These are phyloP conservation scores for Machaerirhynchus nigripectus DNA, from an alignment of 2,113 vertebrate genomes.

Conservation along the genomic window DNA sequence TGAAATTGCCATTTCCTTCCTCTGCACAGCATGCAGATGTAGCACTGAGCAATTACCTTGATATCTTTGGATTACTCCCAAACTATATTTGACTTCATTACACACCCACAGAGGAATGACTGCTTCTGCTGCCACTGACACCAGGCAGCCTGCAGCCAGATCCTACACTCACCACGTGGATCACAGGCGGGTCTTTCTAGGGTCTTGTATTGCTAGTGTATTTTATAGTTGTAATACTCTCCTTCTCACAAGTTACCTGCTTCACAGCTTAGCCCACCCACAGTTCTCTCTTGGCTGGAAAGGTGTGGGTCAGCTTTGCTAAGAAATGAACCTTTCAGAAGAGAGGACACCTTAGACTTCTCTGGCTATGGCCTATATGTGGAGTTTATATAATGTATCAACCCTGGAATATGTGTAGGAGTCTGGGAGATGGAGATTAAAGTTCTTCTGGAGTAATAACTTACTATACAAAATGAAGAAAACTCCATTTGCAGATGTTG, in stretches of 20 bases:
- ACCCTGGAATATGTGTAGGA: not conserved
- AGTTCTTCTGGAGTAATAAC: not conserved
- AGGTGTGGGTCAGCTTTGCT: not conserved
- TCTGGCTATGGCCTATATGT: not conserved
- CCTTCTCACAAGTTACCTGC: not conserved
- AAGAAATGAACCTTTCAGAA: not conserved
- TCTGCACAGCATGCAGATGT: not conserved
- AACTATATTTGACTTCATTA: not conserved
- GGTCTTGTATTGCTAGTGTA: not conserved
- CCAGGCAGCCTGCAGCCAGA: not conserved
- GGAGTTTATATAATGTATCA: not conserved
- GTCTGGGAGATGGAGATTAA: not conserved
- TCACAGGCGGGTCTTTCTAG: not conserved
- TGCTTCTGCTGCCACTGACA: not conserved
- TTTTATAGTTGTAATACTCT: not conserved
- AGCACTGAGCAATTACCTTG: not conserved
- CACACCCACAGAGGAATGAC: not conserved
- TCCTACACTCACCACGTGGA: not conserved
- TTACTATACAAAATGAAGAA: not conserved
- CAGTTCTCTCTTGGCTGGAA: not conserved
- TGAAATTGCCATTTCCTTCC: slow-evolving; percentile 7
- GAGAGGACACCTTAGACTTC: not conserved
- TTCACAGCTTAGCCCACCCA: not conserved
- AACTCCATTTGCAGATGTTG: not conserved
- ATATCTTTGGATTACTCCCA: slow-evolving; percentile 12